Evolutionary conservation across 2,888 invertebrate species (phyloP), one percentile per base, ranked within the genome.

Genomic region (Papilio demoleus): DNA sequence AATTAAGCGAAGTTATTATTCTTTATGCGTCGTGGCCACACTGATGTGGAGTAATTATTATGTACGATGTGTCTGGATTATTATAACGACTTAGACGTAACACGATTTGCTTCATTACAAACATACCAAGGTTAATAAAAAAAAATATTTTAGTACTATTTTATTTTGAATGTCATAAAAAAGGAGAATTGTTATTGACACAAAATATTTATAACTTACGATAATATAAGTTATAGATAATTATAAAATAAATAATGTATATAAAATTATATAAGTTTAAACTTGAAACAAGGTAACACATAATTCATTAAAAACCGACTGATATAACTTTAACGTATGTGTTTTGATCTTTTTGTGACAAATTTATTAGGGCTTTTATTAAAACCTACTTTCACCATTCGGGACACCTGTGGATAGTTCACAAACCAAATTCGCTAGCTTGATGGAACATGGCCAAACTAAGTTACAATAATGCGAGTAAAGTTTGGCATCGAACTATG

Each of bases 401-500:
- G n/a, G 19, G 22, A 60, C 60, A 60, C 60, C 60, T 24, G 40
- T 60, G n/a, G 38, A 38, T 14, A 60, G 40, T 60, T 60, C 59
- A 24, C 19, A 60, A 60, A 40, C 60, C 38, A 60, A 24, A 60
- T 11, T 31, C 17, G 9, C 4, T 31, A 53, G 17, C 14, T 53
- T 31, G 31, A 53, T 60, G 60, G 60, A 60, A 60, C 60, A n/a
- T 60, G 22, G 60, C 40, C 36, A 60, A 60, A 24, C 4, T 60
- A 40, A 12, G 6, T 5, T 24, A 58, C 3, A 36, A 2, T 34
- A 59, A n/a, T 6, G 24, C 24, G 38, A 60, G 24, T 40, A 14
- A 22, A n/a, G 12, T 40, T 38, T 40, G 38, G 19, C 38, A 40
- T 5, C n/a, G 60, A 38, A 40, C 36, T 24, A n/a, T n/a, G 24